Conservation (phyloP, 2,888 invertebrate genomes). For the Sylvicola fuscatus region DNA sequence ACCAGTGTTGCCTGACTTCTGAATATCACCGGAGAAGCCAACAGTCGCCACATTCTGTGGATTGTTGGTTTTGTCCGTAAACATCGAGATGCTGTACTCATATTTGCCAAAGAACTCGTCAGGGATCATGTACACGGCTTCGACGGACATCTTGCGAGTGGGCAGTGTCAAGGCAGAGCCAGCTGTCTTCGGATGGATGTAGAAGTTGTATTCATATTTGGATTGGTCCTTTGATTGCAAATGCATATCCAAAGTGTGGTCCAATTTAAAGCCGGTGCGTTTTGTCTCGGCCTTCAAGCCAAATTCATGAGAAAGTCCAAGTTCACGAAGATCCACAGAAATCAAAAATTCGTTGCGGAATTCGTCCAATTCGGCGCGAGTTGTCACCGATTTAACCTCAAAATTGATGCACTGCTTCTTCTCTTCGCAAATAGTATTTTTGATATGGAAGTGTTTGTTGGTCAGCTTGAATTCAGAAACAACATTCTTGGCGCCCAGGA, state of each 20-base stretch:
- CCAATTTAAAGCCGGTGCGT: slow-evolving; percentile 33
- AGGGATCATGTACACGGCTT: slow-evolving; percentile 31
- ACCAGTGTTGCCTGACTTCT: slow-evolving; percentile 26
- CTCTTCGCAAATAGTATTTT: slow-evolving; percentile 54
- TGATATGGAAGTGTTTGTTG: slow-evolving; percentile 47
- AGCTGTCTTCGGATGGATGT: slow-evolving; percentile 39
- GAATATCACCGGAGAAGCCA: slow-evolving; percentile 31
- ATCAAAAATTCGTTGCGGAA: slow-evolving; percentile 41
- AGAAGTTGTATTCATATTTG: slow-evolving; percentile 49
- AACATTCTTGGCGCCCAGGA: slow-evolving; percentile 45
- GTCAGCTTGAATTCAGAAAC: slow-evolving; percentile 50
- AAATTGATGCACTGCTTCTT: slow-evolving; percentile 59
- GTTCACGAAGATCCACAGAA: slow-evolving; percentile 47
- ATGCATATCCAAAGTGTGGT: slow-evolving; percentile 50
- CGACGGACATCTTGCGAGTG: slow-evolving; percentile 40
- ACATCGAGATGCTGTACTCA: slow-evolving; percentile 39
- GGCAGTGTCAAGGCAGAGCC: slow-evolving; percentile 44
- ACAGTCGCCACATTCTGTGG: slow-evolving; percentile 46
- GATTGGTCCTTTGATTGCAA: slow-evolving; percentile 44
- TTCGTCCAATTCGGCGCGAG: slow-evolving; percentile 15
- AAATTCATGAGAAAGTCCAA: slow-evolving; percentile 54
- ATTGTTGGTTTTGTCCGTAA: slow-evolving; percentile 47
- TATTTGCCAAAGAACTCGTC: slow-evolving; percentile 32
- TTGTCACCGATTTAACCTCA: slow-evolving; percentile 25
- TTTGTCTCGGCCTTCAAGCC: slow-evolving; percentile 44